Conservation (phyloP, 1,140 invertebrate species). For the Trypoxylus dichotomus region DNA sequence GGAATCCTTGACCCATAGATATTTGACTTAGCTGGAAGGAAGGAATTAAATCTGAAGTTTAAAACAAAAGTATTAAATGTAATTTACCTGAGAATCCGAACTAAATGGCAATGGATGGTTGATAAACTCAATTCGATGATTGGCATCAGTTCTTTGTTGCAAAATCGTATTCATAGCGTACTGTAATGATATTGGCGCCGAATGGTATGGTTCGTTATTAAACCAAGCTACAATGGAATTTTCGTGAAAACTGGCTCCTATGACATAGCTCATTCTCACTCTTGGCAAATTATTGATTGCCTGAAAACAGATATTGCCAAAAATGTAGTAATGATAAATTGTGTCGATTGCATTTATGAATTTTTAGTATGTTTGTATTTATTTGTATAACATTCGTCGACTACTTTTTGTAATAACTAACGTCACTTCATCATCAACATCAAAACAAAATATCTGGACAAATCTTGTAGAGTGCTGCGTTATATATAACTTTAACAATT, state of each 20-base stretch:
- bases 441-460: too few species aligned
- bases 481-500: too few species aligned
- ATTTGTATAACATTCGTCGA: too few species aligned
- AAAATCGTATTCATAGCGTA: conserved; percentile 44
- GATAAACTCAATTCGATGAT: conserved; percentile 59
- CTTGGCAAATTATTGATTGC: not conserved
- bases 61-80: not conserved
- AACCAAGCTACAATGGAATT: conserved; percentile 59
- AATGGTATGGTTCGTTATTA: conserved; percentile 70
- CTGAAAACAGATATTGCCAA: too few species aligned
- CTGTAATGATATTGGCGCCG: conserved; percentile 53
- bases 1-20: conserved; percentile 61
- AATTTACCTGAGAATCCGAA: conserved; percentile 45
- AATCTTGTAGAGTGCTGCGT: too few species aligned
- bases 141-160: conserved; percentile 50
- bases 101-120: conserved; percentile 71
- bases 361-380: too few species aligned
- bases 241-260: conserved; percentile 55
- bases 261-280: conserved; percentile 52
- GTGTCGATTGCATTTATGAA: too few species aligned
- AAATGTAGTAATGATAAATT: too few species aligned
- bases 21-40: conserved; percentile 53
- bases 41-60: not conserved
- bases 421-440: too few species aligned
- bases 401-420: too few species aligned